Evolutionary conservation across 2,797 vertebrate genomes (phyloP).

Genomic region (Sebastes glaucus): DNA sequence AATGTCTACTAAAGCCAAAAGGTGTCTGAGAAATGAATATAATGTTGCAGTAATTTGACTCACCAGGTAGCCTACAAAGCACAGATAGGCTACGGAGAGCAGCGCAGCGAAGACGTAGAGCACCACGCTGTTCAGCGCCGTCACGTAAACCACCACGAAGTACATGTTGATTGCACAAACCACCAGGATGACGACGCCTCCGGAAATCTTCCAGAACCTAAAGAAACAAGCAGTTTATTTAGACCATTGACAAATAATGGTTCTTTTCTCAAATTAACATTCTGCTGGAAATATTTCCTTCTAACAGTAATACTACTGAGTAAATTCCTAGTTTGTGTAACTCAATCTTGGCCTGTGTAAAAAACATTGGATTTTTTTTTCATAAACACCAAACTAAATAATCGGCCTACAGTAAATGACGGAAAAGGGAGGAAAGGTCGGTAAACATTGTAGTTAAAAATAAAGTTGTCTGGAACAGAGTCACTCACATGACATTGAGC

Average conservation of each 20-base stretch:
- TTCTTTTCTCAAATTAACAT: neutral
- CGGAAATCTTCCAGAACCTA: constrained; percentile 89
- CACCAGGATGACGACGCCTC: constrained; percentile 85
- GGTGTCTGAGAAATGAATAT: neutral
- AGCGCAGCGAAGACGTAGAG: constrained; percentile 86
- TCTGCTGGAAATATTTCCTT: neutral
- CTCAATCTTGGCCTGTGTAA: neutral
- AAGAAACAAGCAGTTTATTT: neutral
- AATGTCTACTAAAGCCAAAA: neutral
- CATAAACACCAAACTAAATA: neutral
- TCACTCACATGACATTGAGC: neutral
- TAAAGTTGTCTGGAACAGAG: neutral
- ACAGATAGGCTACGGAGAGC: constrained; percentile 86
- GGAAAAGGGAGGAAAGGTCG: neutral
- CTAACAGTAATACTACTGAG: neutral
- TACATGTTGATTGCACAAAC: constrained; percentile 93
- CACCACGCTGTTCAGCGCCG: constrained; percentile 77
- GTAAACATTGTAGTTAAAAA: neutral
- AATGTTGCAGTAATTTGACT: constrained; percentile 58
- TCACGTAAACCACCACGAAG: constrained; percentile 92
- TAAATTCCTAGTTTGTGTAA: constrained; percentile 11
- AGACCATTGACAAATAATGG: neutral
- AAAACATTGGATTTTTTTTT: neutral
- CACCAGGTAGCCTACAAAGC: constrained; percentile 93
- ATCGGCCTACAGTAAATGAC: neutral